Percentiles rank a stretch among this genome's conserved stretches.
Evolutionary conservation across 2,797 vertebrate genomes (phyloP).

Genomic region (Sebastes hopkinsi): DNA sequence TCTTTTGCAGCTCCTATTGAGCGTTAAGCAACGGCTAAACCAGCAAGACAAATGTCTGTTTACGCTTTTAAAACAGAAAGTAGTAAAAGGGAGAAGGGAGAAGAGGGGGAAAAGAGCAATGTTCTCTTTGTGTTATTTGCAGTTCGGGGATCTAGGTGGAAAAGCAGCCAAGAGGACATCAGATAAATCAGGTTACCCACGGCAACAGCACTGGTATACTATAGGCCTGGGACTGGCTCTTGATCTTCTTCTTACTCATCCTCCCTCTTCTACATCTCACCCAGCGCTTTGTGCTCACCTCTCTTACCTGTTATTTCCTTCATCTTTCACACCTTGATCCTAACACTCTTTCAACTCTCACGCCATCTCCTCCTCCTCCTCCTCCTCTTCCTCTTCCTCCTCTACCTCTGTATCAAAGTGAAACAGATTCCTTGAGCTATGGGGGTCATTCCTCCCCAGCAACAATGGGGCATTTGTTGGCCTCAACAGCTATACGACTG

Average conservation of each 20-base stretch:
- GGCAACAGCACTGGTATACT: conserved; percentile 53
- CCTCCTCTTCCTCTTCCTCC: background rate
- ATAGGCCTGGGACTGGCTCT: conserved; percentile 12
- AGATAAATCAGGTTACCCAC: conserved; percentile 82
- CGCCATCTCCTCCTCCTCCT: background rate
- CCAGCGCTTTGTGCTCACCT: background rate
- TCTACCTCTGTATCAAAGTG: conserved; percentile 31
- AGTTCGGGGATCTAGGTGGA: conserved; percentile 44
- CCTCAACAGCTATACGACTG: background rate
- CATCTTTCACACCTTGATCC: background rate
- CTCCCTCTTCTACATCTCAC: background rate
- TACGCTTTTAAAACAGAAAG: conserved; percentile 51
- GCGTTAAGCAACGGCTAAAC: conserved; percentile 52
- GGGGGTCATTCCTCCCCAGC: conserved; percentile 45
- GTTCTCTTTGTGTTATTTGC: conserved; percentile 70
- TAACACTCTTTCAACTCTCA: background rate
- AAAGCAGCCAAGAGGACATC: conserved; percentile 60
- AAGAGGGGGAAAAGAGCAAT: conserved; percentile 11
- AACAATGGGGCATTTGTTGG: conserved; percentile 72
- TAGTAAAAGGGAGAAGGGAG: conserved; percentile 10
- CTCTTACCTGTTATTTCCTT: background rate
- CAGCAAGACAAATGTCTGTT: conserved; percentile 77
- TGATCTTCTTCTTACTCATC: conserved; percentile 25
- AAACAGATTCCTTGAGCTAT: conserved; percentile 42
- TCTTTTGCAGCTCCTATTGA: conserved; percentile 54